Conservation (phyloP, 2,888 invertebrate genomes). For the Agonopterix heracliana region DNA sequence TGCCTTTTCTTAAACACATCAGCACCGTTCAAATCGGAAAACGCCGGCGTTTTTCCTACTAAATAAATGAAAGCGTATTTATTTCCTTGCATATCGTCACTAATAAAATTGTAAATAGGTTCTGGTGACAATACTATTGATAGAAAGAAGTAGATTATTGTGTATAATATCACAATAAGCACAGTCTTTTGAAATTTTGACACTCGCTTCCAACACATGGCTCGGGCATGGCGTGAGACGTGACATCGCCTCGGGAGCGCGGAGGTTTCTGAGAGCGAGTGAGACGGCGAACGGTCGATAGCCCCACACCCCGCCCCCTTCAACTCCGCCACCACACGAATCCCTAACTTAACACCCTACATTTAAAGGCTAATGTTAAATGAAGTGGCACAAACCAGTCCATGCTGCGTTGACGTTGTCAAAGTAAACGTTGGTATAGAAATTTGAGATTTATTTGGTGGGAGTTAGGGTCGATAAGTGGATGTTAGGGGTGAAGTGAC, state of each 20-base stretch:
- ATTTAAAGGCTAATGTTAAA: neutral
- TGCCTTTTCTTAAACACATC: conserved; percentile 30
- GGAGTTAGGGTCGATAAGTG: too few relatives aligned
- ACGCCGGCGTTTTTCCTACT: conserved; percentile 28
- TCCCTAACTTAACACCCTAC: neutral
- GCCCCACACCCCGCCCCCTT: neutral
- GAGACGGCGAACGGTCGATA: neutral
- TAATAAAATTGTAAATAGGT: conserved; percentile 30
- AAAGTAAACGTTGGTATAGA: too few relatives aligned
- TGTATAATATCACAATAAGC: conserved; percentile 14
- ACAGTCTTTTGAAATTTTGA: conserved; percentile 37
- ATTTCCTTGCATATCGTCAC: conserved; percentile 37
- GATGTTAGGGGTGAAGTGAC: too few relatives aligned
- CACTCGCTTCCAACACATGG: conserved; percentile 43
- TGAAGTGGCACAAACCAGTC: neutral
- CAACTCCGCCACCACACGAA: neutral
- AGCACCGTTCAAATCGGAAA: conserved; percentile 39
- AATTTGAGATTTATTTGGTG: too few relatives aligned
- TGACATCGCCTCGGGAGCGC: neutral
- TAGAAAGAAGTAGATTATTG: conserved; percentile 37
- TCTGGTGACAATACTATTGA: conserved; percentile 29
- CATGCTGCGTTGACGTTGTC: neutral
- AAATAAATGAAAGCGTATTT: conserved; percentile 43
- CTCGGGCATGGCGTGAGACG: conserved; percentile 13
- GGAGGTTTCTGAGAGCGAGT: neutral